Evolutionary conservation across 2,888 invertebrate genomes (phyloP), one percentile per base, ranked within the genome.

Genomic region (Cephus pulcher): DNA sequence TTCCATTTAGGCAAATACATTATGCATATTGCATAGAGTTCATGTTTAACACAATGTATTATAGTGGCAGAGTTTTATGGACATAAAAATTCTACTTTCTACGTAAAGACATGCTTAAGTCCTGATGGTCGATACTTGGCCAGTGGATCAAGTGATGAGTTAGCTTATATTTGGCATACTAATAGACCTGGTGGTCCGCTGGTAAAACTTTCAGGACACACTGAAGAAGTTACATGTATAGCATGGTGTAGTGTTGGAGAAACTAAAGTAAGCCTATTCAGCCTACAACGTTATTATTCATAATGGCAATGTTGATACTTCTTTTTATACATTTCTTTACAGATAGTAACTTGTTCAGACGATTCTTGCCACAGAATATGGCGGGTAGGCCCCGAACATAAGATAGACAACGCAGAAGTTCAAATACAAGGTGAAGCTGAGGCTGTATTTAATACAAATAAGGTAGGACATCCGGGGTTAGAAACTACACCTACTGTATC

Each of bases 71-170:
- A 89, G 79, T 92, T 88, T 88, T 90, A 89, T 79, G 98, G 98
- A 0, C 95, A 97, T 90, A 94, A 95, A 85, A 96, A 95, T 90
- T 93, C 94, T 77, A 95, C 97, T 0, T 98, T 97, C 92, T 98
- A 97, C 91, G 95, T 98, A 68, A 97, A 97, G 91, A 94, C 96
- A 0, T 94, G 95, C 81, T 92, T 98, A 40, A 97, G 97, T 89
- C 95, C 95, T 1, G 97, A 98, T 91, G 95, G 96, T 6, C 92
- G 93, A 81, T 98, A 97, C 91, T 92, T 98, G 35, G 93, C 97
- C 0, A 97, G 97, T 90, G 98, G 98, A n/a, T 97, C 97, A 84
- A 96, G 96, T 86, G 97, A 97, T 91, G 95, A 96, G 84, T 93
- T 94, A 85, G 98, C 97, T 0, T 98, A 97, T 88, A 95, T 98